Conservation (phyloP, 2,797 vertebrate species). For the Fistularia commersonii region DNA sequence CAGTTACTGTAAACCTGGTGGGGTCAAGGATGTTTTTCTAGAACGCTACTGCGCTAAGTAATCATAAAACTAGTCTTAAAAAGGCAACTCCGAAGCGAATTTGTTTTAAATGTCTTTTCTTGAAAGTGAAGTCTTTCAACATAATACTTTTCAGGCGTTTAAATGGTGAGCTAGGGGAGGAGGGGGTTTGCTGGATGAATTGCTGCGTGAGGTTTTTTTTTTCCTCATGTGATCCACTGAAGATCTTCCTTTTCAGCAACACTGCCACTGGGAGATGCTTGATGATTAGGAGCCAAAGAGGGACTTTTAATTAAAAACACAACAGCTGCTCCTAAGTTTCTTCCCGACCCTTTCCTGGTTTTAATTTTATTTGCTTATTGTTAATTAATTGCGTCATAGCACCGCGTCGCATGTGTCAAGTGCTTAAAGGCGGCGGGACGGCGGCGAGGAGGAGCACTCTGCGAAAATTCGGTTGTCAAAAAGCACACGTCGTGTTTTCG, state of each 20-base stretch:
- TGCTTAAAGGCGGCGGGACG: slow-evolving; percentile 9
- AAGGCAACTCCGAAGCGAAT: no score
- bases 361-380: slow-evolving; percentile 66
- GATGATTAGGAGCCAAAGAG: slow-evolving; percentile 58
- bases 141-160: no score
- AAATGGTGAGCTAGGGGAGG: no score
- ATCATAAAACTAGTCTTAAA: no score
- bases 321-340: slow-evolving; percentile 62
- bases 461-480: slow-evolving; percentile 16
- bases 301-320: slow-evolving; percentile 72
- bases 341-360: slow-evolving; percentile 52
- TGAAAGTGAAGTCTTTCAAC: no score
- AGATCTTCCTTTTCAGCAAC: slow-evolving; percentile 47
- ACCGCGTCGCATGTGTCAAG: slow-evolving; percentile 37
- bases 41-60: no score
- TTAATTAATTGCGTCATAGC: slow-evolving; percentile 65
- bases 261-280: slow-evolving; percentile 51
- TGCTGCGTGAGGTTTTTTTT: slow-evolving; percentile 2
- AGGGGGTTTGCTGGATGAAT: slow-evolving; percentile 10
- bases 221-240: slow-evolving; percentile 9
- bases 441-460: background rate
- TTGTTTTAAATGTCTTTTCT: no score
- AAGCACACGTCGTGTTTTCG: background rate
- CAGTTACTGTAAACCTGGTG: no score
- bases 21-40: no score